These are phyloP conservation scores for Eriosoma lanigerum DNA, from an alignment of 1,140 invertebrate genomes.

Conservation along the genomic window DNA sequence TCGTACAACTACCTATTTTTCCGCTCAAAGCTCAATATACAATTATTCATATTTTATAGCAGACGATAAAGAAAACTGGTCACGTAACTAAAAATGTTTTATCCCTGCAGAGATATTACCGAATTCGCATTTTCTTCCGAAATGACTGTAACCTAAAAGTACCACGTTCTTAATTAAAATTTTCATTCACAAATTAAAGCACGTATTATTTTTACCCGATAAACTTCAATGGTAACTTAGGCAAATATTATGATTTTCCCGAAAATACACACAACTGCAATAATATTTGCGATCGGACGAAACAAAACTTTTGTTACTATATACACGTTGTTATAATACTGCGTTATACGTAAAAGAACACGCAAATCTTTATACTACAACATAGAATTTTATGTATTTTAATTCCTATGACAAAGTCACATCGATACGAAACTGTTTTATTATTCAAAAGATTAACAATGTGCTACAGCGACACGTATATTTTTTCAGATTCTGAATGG, in stretches of 20 bases:
- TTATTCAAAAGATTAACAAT: no score
- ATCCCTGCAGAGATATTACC: not conserved
- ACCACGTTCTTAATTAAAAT: conserved; percentile 12
- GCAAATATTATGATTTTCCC: not conserved
- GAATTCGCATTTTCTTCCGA: not conserved
- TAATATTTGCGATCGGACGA: not conserved
- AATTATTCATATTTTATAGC: not conserved
- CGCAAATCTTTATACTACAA: no score
- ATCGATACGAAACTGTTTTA: no score
- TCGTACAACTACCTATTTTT: no score
- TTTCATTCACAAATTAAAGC: conserved; percentile 4
- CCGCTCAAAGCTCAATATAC: not conserved
- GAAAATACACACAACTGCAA: not conserved
- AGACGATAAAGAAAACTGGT: not conserved
- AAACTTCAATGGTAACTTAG: not conserved
- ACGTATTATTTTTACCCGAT: not conserved
- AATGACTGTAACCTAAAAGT: not conserved
- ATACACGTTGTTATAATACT: no score
- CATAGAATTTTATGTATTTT: no score
- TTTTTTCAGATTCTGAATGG: no score
- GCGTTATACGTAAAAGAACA: no score
- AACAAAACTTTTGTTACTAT: no score
- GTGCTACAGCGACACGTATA: no score
- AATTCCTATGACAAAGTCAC: no score
- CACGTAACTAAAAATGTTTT: not conserved